These are phyloP conservation scores for Cephonodes hylas DNA, from an alignment of 2,888 invertebrate genomes.

Conservation along the genomic window DNA sequence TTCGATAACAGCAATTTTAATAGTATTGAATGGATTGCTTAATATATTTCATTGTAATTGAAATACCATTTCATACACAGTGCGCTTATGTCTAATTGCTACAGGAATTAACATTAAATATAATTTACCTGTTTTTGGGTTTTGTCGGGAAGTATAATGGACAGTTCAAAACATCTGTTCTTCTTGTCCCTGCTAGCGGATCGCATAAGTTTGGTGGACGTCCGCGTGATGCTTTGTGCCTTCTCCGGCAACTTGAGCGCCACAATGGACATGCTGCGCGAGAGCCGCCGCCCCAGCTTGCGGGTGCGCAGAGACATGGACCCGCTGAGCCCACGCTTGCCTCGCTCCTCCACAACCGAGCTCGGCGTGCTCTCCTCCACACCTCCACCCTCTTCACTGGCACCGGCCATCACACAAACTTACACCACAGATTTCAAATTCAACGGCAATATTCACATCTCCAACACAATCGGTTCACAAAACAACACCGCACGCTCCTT, in stretches of 20 bases:
- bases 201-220: constrained; percentile 81
- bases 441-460: constrained; percentile 69
- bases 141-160: constrained; percentile 84
- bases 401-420: constrained; percentile 71
- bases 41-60: neutral
- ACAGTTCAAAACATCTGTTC: constrained; percentile 81
- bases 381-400: constrained; percentile 59
- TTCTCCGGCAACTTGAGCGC: constrained; percentile 80
- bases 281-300: constrained; percentile 76
- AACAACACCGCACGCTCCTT: constrained; percentile 55
- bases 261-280: constrained; percentile 80
- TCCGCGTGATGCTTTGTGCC: constrained; percentile 82
- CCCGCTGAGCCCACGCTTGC: constrained; percentile 68
- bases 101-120: neutral
- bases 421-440: constrained; percentile 41
- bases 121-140: constrained; percentile 82
- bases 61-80: neutral
- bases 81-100: neutral
- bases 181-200: constrained; percentile 81
- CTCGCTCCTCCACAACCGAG: constrained; percentile 42
- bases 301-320: constrained; percentile 76
- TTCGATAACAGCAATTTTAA: neutral
- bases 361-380: constrained; percentile 48
- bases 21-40: neutral
- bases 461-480: constrained; percentile 56